Evolutionary conservation across 2,888 invertebrate genomes (phyloP), one percentile per base, ranked within the genome.

Genomic region (Lamellibrachia satsuma): DNA sequence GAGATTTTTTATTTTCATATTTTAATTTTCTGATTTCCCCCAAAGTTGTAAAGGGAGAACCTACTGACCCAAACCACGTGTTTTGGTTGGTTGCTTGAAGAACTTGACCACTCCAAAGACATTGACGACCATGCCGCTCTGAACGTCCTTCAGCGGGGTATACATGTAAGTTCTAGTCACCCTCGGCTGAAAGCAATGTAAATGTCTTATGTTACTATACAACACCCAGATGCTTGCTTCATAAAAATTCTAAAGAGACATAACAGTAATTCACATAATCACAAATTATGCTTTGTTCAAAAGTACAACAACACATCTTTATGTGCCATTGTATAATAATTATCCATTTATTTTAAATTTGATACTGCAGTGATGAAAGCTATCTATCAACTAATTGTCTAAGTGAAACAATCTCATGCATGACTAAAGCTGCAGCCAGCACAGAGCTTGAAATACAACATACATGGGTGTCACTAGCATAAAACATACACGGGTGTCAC

Each of bases 51-150:
- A 75, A 75, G 75, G 75, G 91, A 22, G 27, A 2, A 51, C n/a
- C 91, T 91, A 91, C 91, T 27, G 11, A 91, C 91, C 91, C 22
- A 51, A 91, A 11, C 91, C 91, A 15, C 91, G 51, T n/a, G 91
- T 27, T 39, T 91, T 91, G 9, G 15, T 52, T 39, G 91, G 91
- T 3, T 9, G 91, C 52, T 91, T 91, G 91, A 27, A 91, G 91
- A 91, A 91, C 22, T 52, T 91, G 15, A 91, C 91, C 51, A 91
- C 39, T 11, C 91, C 91, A 91, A 52, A 91, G 51, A 91, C 91
- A 27, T 91, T n/a, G 4, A 91, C 52, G 39, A 91, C 27, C 4
- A 39, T 39, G 91, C 91, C 91, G 15, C 52, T 52, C 39, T 39
- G 11, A 51, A 91, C 91, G 0, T 39, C 91, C 52, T 52, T 91